Percentiles rank a stretch among this genome's conserved stretches.
Conservation (phyloP, 92 coral and sea anemone genomes). For the Palythoa heliodiscus region DNA sequence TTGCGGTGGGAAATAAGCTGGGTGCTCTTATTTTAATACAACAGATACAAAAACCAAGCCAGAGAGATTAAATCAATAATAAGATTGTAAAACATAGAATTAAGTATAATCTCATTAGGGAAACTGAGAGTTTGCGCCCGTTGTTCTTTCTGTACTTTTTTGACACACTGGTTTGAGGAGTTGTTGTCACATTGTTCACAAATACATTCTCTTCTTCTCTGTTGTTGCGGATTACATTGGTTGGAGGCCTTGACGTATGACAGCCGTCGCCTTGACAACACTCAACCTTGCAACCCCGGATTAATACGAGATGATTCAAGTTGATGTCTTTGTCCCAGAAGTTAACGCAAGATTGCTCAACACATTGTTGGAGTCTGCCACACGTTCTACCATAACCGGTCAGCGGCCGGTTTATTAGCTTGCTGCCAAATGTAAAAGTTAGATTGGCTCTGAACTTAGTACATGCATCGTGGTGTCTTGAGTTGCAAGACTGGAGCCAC, state of each 20-base stretch:
- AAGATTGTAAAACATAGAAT: neutral
- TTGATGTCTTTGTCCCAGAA: conserved; percentile 29
- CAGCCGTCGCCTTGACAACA: conserved; percentile 40
- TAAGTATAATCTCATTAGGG: neutral
- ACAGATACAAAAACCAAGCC: neutral
- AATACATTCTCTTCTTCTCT: neutral
- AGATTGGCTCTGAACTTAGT: conserved; percentile 13
- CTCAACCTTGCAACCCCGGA: conserved; percentile 14
- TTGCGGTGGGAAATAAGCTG: too few species aligned
- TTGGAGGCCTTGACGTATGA: conserved; percentile 22
- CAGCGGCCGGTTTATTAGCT: neutral
- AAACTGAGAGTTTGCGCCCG: neutral
- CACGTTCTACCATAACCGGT: conserved; percentile 42
- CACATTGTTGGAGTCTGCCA: conserved; percentile 35
- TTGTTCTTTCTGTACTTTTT: neutral
- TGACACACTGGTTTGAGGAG: too few species aligned
- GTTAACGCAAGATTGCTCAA: conserved; percentile 21
- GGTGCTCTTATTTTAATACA: too few species aligned
- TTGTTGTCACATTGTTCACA: neutral
- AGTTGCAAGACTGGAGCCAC: conserved; percentile 20
- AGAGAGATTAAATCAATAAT: neutral
- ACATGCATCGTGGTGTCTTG: conserved; percentile 24
- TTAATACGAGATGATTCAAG: conserved; percentile 29
- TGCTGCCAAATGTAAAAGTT: conserved; percentile 2
- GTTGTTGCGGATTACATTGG: conserved; percentile 24